Base-by-base conservation (phyloP, 2,888 invertebrate species). In the Alcis repandata region DNA sequence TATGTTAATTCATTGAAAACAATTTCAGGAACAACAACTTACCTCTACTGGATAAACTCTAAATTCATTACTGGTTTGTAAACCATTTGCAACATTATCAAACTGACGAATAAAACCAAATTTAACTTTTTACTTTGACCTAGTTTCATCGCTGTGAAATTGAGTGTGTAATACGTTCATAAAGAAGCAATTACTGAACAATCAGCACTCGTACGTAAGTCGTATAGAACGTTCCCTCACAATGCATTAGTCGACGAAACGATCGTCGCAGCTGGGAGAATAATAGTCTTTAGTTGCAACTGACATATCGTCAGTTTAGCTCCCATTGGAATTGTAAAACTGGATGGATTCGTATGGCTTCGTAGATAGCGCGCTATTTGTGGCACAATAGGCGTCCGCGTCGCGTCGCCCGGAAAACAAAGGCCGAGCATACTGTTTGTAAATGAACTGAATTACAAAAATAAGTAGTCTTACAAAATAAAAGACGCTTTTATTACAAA, bases 261-360 rank as follows among this genome's bases (percentile, higher is more conserved):
- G 49, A 60, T 59, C 40, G 33, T 41, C 45, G 69, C 78, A 77
- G 76, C 75, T 77, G 78, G 74, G 76, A 64, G 70, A 71, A 70
- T 80, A 78, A 81, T 79, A 67, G 75, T 72, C 41, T 72, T 76
- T 72, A 71, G 60, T 69, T 71, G 79, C 71, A 68, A 72, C 62
- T 73, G 75, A 73, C 74, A 73, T 59, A 75, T 63, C 46, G 49
- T 51, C 70, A 68, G 61, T 69, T 63, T 59, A 56, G 38, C 38
- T 70, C 38, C 54, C 53, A 68, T 64, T 64, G 19, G 20, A 68
- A 65, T 66, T 46, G 41, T n/a, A 59, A 61, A 54, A 45, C 57
- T 60, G 13, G 27, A 59, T 20, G 36, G 11, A 41, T 52, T 7
- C 7, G 13, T 22, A 15, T 32, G 13, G 33, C 43, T 17, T 22